Evolutionary conservation across 2,113 vertebrate genomes (phyloP), one percentile per base, ranked within the genome.

Genomic region (Noturus placidus): DNA sequence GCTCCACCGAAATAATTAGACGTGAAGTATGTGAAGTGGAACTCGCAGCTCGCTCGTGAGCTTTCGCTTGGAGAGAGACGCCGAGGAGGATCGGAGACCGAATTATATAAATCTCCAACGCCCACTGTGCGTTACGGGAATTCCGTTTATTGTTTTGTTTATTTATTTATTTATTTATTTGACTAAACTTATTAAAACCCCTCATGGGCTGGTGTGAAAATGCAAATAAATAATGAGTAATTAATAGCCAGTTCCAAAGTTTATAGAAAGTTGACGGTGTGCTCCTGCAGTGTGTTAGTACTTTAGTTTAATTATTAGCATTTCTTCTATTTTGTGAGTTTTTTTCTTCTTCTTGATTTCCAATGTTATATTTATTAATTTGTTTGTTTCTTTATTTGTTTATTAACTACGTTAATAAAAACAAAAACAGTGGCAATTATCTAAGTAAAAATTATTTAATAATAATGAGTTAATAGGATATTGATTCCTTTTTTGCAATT

Each of bases 1-100:
- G 50, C 52, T 54, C 77, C 8, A 20, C 19, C 52, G 19, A 54
- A 78, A 80, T 80, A 80, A 80, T 80, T 80, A 80, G 77, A 79
- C 56, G 52, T 79, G 52, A 80, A 56, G 77, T 33, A 33, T 57
- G 77, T 8, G 35, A 56, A 33, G 17, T 33, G n/a, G 0, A 80
- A 30, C 77, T 80, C 8, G 2, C 30, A 80, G 52, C 52, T 56
- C n/a, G 52, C 33, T 56, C 20, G n/a, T 20, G n/a, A 56, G 77
- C 77, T 79, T 79, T 33, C 1, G 15, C 77, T 9, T 4, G 15
- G 77, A 56, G 77, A 80, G 77, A 80, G 38, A 74, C 1, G 35
- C 35, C 4, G 19, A 42, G 72, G 38, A 6, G 5, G 35, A 25
- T 72, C 33, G 2, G 20, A 76, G 20, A 2, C 33, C 20, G 72